These are phyloP conservation scores for Paracanthobrama guichenoti DNA, from an alignment of 2,113 vertebrate species.

Conservation along the genomic window DNA sequence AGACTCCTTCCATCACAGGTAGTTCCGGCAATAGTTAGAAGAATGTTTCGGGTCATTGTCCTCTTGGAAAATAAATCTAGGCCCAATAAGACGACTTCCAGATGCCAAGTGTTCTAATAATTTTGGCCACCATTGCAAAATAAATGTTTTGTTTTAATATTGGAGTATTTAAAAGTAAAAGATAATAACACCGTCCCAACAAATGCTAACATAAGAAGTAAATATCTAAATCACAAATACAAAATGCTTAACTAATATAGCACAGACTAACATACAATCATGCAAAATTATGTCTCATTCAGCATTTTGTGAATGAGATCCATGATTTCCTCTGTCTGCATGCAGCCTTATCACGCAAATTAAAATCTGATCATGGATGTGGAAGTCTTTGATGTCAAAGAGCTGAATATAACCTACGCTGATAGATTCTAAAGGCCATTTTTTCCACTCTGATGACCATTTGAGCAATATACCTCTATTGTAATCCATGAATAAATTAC, in stretches of 20 bases:
- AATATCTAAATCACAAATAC: too few species aligned
- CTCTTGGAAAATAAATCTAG: too few species aligned
- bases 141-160: too few species aligned
- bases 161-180: too few species aligned
- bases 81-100: too few species aligned
- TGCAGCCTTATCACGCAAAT: neutral
- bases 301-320: neutral
- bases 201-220: too few species aligned
- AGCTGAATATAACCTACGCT: neutral
- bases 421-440: slow-evolving; percentile 25
- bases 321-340: neutral
- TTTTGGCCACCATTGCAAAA: too few species aligned
- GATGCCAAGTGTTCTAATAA: too few species aligned
- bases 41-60: too few species aligned
- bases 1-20: too few species aligned
- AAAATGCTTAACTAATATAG: neutral
- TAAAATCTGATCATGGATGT: neutral
- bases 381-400: neutral
- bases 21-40: too few species aligned
- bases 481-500: neutral
- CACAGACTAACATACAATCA: neutral
- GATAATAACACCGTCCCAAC: too few species aligned
- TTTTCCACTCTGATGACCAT: slow-evolving; percentile 5
- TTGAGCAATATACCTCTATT: slow-evolving; percentile 10
- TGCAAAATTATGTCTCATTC: neutral